Conservation (phyloP, 2,888 invertebrate species). For the Odontomyia ornata region DNA sequence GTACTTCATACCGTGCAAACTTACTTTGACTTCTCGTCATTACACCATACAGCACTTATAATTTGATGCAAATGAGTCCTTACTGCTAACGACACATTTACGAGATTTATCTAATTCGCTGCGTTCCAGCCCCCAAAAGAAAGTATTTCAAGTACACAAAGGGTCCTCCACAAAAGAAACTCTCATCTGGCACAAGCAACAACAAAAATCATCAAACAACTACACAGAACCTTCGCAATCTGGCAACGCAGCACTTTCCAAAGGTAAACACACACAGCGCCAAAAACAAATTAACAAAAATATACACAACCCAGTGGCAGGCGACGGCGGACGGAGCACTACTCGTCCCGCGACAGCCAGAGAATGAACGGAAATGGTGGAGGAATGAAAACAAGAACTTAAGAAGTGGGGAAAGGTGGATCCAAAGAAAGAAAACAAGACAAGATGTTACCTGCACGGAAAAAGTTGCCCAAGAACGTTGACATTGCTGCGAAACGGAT, state of each 20-base stretch:
- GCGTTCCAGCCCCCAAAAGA: too few relatives aligned
- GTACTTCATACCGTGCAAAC: too few relatives aligned
- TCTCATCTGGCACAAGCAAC: background rate
- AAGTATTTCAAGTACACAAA: too few relatives aligned
- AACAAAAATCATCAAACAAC: background rate
- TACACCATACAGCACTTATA: too few relatives aligned
- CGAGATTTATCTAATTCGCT: too few relatives aligned
- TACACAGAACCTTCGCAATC: background rate
- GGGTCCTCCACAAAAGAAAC: too few relatives aligned
- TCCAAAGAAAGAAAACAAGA: slow-evolving; percentile 1
- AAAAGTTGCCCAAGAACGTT: slow-evolving; percentile 65
- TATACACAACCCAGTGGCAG: background rate
- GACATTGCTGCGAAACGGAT: slow-evolving; percentile 56
- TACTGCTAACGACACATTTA: too few relatives aligned
- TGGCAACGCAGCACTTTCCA: slow-evolving; percentile 23
- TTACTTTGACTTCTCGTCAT: too few relatives aligned
- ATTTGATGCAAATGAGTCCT: too few relatives aligned
- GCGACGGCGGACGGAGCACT: background rate
- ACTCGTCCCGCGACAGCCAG: too few relatives aligned
- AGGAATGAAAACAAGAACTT: background rate
- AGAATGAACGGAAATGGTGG: too few relatives aligned
- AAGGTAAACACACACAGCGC: slow-evolving; percentile 36
- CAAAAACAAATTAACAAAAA: slow-evolving; percentile 23
- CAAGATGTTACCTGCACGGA: slow-evolving; percentile 62
- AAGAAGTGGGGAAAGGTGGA: background rate